Evolutionary conservation across 2,888 invertebrate genomes (phyloP).

Genomic region (Oscheius onirici): DNA sequence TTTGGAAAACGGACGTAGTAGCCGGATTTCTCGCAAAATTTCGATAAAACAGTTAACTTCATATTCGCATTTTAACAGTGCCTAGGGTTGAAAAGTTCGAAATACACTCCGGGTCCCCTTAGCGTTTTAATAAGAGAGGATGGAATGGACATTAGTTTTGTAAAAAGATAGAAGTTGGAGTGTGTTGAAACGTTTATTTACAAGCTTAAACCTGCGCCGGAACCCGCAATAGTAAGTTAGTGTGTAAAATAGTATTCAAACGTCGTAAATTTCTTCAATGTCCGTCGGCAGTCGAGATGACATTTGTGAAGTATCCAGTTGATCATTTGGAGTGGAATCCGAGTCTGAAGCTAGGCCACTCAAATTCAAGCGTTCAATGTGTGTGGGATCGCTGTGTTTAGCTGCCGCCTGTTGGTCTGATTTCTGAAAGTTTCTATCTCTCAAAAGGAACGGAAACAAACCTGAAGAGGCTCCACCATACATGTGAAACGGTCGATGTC

Average conservation of each 20-base stretch:
- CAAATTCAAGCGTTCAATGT: slow-evolving; percentile 29
- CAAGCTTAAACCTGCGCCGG: not conserved
- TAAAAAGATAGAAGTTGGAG: slow-evolving; percentile 79
- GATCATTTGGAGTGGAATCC: not conserved
- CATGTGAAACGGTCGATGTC: slow-evolving; percentile 17
- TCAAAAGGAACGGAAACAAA: not conserved
- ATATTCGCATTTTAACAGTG: no score
- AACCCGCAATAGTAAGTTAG: not conserved
- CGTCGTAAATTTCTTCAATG: slow-evolving; percentile 4
- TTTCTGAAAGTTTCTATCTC: not conserved
- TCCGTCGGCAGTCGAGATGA: slow-evolving; percentile 3
- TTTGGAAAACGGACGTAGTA: no score
- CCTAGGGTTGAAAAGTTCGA: no score
- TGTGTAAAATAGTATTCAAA: not conserved
- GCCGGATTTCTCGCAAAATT: no score
- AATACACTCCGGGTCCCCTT: no score
- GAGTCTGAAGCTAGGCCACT: slow-evolving; percentile 20
- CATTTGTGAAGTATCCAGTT: not conserved
- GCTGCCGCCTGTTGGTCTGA: not conserved
- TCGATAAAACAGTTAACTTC: no score
- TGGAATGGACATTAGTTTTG: not conserved
- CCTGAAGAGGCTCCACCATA: slow-evolving; percentile 27
- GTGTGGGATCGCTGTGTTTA: not conserved
- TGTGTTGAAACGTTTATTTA: slow-evolving; percentile 20
- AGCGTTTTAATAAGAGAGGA: not conserved